Percentiles rank a stretch among this genome's conserved stretches.
Conservation (phyloP, 1,140 invertebrate genomes). For the Cherax quadricarinatus region DNA sequence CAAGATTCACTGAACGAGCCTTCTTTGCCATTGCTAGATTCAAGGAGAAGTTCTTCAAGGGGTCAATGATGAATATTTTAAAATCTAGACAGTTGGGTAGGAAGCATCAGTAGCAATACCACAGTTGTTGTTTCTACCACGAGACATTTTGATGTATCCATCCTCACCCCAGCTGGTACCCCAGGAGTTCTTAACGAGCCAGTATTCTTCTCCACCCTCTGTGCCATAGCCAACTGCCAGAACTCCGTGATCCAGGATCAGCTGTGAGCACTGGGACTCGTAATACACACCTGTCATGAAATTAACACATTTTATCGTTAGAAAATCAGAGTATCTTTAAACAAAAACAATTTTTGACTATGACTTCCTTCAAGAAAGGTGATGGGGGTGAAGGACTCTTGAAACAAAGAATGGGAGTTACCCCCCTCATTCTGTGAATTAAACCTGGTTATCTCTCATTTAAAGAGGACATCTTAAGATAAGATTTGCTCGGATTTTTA, state of each 20-base stretch:
- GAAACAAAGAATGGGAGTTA: too few relatives aligned
- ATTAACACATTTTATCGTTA: background rate
- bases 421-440: too few relatives aligned
- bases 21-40: too few relatives aligned
- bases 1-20: too few relatives aligned
- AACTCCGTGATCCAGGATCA: slow-evolving; percentile 91
- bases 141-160: slow-evolving; percentile 93
- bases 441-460: too few relatives aligned
- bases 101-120: slow-evolving; percentile 89
- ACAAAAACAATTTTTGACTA: background rate
- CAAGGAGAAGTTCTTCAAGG: too few relatives aligned
- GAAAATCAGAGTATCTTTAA: background rate
- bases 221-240: slow-evolving; percentile 77
- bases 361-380: background rate
- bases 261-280: slow-evolving; percentile 83
- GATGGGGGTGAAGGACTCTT: too few relatives aligned
- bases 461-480: too few relatives aligned
- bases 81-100: slow-evolving; percentile 86
- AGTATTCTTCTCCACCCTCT: slow-evolving; percentile 87
- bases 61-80: too few relatives aligned
- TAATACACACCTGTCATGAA: slow-evolving; percentile 81
- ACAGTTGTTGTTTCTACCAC: slow-evolving; percentile 79
- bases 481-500: too few relatives aligned
- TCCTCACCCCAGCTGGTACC: slow-evolving; percentile 87
- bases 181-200: slow-evolving; percentile 92